A percentile compares a stretch with the other conserved stretches of the same genome.
phyloP scores from a whole-genome alignment of 2,888 invertebrate genomes.

The Bruchidius siliquastri region DNA sequence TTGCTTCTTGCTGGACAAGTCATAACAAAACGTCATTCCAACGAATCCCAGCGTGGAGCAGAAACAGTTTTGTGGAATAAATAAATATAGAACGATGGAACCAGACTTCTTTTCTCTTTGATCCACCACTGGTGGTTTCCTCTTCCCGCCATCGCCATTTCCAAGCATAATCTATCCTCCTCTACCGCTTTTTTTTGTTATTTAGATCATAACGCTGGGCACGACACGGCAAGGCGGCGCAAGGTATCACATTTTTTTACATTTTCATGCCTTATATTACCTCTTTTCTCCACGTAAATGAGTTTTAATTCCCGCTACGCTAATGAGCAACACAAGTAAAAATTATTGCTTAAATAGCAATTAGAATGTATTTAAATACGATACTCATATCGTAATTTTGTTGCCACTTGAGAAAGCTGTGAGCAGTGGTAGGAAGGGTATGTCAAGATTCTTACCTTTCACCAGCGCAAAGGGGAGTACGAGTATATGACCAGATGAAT shows the following conservation, averaged over 20 bases:
- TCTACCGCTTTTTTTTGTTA: constrained; percentile 22
- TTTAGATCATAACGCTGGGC: constrained; percentile 26
- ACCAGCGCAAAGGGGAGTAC: background rate
- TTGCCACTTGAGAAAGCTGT: background rate
- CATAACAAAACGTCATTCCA: too few relatives aligned
- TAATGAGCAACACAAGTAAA: constrained; percentile 32
- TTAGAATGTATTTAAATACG: constrained; percentile 22
- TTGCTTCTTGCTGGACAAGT: too few relatives aligned
- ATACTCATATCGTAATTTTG: constrained; percentile 13
- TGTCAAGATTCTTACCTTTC: background rate
- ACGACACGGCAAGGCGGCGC: constrained; percentile 7
- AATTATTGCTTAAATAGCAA: constrained; percentile 29
- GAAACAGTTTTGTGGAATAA: too few relatives aligned
- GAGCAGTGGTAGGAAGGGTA: background rate
- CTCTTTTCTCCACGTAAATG: constrained; percentile 34
- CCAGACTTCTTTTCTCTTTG: background rate
- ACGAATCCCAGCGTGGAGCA: too few relatives aligned
- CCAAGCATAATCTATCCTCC: constrained; percentile 27
- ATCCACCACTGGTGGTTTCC: background rate
- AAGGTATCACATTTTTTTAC: constrained; percentile 29
- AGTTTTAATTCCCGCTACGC: constrained; percentile 29
- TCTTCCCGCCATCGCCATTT: constrained; percentile 4
- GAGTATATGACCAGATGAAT: too few relatives aligned
- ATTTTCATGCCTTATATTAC: constrained; percentile 24
- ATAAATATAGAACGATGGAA: too few relatives aligned